A percentile compares a stretch with the other conserved stretches of the same genome.
Conservation (phyloP, 2,888 invertebrate genomes). For the Mimachlamys varia region DNA sequence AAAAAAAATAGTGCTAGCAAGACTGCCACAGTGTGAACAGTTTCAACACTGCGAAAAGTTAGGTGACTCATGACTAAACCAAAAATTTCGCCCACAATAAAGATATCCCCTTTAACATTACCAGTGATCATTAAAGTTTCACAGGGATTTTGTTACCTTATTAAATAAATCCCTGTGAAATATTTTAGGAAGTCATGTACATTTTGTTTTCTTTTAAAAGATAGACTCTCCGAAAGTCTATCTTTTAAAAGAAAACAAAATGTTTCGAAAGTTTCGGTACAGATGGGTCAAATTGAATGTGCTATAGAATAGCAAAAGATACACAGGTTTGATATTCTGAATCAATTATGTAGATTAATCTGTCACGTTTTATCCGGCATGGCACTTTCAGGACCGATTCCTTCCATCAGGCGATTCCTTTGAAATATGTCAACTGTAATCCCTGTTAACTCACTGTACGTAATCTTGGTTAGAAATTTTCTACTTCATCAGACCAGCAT, state of each 20-base stretch:
- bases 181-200: too few relatives aligned
- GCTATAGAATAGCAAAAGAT: neutral
- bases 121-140: too few relatives aligned
- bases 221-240: neutral
- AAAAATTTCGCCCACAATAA: too few relatives aligned
- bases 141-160: too few relatives aligned
- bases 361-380: neutral
- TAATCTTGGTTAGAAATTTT: slow-evolving; percentile 6
- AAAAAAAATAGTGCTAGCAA: too few relatives aligned
- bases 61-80: too few relatives aligned
- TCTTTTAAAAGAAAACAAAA: too few relatives aligned
- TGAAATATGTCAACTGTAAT: neutral
- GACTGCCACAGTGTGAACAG: too few relatives aligned
- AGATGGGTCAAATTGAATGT: neutral
- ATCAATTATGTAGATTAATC: neutral
- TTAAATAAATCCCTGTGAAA: too few relatives aligned
- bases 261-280: neutral
- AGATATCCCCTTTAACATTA: too few relatives aligned
- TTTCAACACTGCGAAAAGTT: too few relatives aligned
- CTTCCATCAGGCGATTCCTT: neutral
- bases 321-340: neutral
- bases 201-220: too few relatives aligned
- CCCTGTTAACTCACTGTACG: neutral
- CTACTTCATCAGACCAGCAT: neutral
- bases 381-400: neutral